Evolutionary conservation across 2,113 vertebrate species (phyloP).

Genomic region (Lethenteron camtschaticum): DNA sequence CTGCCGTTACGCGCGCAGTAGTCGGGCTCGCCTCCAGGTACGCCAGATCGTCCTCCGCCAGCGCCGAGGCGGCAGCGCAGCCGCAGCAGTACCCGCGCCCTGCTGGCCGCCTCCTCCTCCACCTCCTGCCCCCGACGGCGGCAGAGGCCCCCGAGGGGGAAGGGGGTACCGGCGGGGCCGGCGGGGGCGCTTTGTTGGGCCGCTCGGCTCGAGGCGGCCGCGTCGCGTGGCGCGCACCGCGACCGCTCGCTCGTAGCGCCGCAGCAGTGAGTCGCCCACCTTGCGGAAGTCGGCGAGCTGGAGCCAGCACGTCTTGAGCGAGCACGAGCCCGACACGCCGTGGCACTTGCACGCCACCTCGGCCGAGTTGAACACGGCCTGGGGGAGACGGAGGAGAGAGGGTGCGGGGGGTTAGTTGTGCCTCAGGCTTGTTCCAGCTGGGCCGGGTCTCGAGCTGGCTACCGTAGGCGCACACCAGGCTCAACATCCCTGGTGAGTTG

Average conservation of each 20-base stretch:
- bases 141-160: constrained; percentile 24
- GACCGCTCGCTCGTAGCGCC: too few relatives aligned
- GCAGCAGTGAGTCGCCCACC: background rate
- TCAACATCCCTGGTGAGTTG: too few relatives aligned
- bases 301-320: constrained; percentile 6
- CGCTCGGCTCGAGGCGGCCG: too few relatives aligned
- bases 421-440: too few relatives aligned
- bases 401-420: too few relatives aligned
- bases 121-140: constrained; percentile 62
- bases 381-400: background rate
- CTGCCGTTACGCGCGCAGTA: constrained; percentile 2
- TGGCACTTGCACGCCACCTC: constrained; percentile 6
- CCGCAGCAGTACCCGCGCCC: too few relatives aligned
- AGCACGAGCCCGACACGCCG: constrained; percentile 6
- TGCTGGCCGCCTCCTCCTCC: constrained; percentile 16
- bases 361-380: constrained; percentile 2
- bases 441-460: too few relatives aligned
- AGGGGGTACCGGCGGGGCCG: too few relatives aligned
- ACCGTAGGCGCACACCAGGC: too few relatives aligned
- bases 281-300: constrained; percentile 7
- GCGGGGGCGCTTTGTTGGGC: too few relatives aligned
- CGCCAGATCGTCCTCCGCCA: background rate
- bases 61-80: too few relatives aligned
- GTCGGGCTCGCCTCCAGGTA: constrained; percentile 2
- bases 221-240: too few relatives aligned